Percentiles rank a stretch among this genome's conserved stretches.
phyloP scores from a whole-genome alignment of 2,797 vertebrate genomes.

The Rhabdomys pumilio region DNA sequence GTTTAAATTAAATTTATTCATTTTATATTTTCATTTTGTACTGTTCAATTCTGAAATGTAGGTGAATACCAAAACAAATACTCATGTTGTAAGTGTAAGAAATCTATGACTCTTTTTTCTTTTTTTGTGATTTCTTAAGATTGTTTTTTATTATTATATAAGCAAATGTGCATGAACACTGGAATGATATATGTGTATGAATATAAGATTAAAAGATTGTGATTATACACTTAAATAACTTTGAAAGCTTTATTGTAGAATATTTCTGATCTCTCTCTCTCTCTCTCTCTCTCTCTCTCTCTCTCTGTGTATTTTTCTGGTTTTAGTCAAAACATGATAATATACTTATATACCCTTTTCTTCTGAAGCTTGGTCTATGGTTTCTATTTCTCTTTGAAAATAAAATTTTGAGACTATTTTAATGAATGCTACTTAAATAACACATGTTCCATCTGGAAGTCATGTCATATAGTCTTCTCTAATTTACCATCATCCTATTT shows the following conservation, averaged over 20 bases:
- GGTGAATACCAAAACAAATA: background rate
- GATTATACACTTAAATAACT: background rate
- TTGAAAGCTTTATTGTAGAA: background rate
- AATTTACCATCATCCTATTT: background rate
- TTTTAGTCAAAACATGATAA: background rate
- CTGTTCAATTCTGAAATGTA: background rate
- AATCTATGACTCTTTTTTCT: background rate
- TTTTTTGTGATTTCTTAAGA: constrained; percentile 26
- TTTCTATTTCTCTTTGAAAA: constrained; percentile 31
- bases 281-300: too few species aligned
- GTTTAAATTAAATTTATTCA: background rate
- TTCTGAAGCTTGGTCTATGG: background rate
- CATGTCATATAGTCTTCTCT: background rate
- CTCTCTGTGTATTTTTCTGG: background rate
- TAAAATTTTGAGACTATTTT: background rate
- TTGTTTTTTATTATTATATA: background rate
- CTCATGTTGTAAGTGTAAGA: background rate
- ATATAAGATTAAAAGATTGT: background rate
- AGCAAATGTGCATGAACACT: background rate
- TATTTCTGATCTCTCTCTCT: background rate
- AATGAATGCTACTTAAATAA: background rate
- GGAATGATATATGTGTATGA: background rate
- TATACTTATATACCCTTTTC: background rate
- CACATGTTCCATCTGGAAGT: background rate
- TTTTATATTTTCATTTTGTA: constrained; percentile 8